phyloP scores from a whole-genome alignment of 2,113 vertebrate species.

The Shinisaurus crocodilurus region DNA sequence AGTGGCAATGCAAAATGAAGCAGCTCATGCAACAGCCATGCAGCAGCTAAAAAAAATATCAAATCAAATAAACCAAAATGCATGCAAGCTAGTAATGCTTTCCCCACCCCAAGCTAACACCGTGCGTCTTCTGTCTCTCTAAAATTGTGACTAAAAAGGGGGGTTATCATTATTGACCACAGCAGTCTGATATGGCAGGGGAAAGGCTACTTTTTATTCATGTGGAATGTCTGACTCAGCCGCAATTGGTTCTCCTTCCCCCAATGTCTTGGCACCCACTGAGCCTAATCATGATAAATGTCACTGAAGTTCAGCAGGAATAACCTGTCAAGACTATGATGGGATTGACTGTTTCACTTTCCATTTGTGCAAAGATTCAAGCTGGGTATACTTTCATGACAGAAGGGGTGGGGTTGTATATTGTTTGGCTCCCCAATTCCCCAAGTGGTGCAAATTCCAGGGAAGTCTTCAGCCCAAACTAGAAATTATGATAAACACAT shows the following conservation, averaged over 20 bases:
- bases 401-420: background rate
- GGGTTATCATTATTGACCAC: background rate
- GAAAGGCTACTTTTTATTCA: background rate
- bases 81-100: slow-evolving; percentile 47
- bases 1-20: slow-evolving; percentile 70
- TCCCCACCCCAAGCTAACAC: slow-evolving; percentile 41
- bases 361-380: slow-evolving; percentile 23
- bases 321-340: slow-evolving; percentile 21
- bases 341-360: slow-evolving; percentile 44
- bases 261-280: background rate
- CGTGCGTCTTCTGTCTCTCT: slow-evolving; percentile 40
- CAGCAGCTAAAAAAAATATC: slow-evolving; percentile 24
- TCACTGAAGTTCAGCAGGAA: slow-evolving; percentile 6
- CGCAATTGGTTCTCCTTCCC: background rate
- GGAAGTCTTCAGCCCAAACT: background rate
- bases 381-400: slow-evolving; percentile 18
- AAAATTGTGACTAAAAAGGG: slow-evolving; percentile 32
- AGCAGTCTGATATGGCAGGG: background rate
- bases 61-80: background rate
- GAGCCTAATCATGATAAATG: slow-evolving; percentile 20
- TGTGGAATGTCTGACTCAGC: slow-evolving; percentile 24
- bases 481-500: background rate
- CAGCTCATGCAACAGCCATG: slow-evolving; percentile 40
- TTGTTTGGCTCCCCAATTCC: background rate
- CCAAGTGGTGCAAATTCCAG: background rate